Base-by-base conservation (phyloP, 2,113 vertebrate species). In the Bos indicus region DNA sequence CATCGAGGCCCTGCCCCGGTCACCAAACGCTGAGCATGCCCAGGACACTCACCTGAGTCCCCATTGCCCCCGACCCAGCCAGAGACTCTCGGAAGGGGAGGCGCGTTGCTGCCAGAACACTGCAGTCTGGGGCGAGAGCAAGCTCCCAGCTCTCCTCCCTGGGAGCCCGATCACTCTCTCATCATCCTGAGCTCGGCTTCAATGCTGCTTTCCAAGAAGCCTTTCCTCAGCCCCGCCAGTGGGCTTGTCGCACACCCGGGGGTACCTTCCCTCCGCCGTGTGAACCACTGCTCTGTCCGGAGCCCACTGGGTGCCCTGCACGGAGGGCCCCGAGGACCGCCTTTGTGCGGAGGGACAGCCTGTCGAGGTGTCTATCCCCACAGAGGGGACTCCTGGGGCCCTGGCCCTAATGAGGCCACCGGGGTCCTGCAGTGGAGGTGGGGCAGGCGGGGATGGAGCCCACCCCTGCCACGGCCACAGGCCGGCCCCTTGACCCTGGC, bases 291-390 rank as follows among this genome's bases (percentile, higher is more conserved):
- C 17, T 10, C 43, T 2, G 1, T 59, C 26, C 1, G 2, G 64
- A 51, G 51, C 14, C 21, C 16, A 5, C 33, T 13, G 5, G 51
- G 33, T 0, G 2, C 36, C 87, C 1, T 0, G 33, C 9, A 2
- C 0, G 14, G 62, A n/a, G 15, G 14, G 26, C 28, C 57, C 59
- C 3, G 5, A 51, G 43, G 25, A 33, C 81, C 6, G 0, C 33
- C 30, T 30, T 48, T 2, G 1, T 30, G 2, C 0, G 1, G 17
- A 8, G 56, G 26, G 25, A 8, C 46, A 26, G 2, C 14, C 17
- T 5, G 30, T 46, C 0, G 1, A 36, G 54, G 0, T 2, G 48
- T 5, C 36, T 2, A 21, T 7, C 1, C 46, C 43, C 3, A 0
- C 9, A 0, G 14, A 21, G 54, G 88, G 84, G 21, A 77, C 52